Evolutionary conservation across 1,140 invertebrate genomes (phyloP), one percentile per base, ranked within the genome.

Genomic region (Drosophila pachea): DNA sequence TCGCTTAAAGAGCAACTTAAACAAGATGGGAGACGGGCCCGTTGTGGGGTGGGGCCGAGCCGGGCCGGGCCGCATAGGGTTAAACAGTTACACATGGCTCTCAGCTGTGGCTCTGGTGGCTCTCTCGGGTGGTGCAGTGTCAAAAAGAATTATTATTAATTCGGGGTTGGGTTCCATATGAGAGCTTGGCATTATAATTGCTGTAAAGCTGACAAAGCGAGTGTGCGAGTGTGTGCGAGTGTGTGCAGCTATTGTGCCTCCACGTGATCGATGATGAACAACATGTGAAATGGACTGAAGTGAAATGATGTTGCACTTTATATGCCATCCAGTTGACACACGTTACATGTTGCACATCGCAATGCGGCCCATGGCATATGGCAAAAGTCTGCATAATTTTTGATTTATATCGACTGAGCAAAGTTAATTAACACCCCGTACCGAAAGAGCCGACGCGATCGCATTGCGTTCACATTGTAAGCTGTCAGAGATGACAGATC

Each of bases 401-500:
- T 83, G 78, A 83, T 84, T 78, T 84, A 83, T 78, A 73, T 48
- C 43, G 59, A 67, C n/a, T 31, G 70, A 73, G 73, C 33, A 36
- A 40, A 63, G 65, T 77, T 83, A 78, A 84, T 83, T 78, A 76
- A 73, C 79, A 84, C 79, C 68, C 68, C 78, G n/a, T n/a, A 59
- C 35, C 47, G 53, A 16, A 60, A 48, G n/a, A 49, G 4, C n/a
- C n/a, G n/a, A 12, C 35, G 43, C 43, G 68, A 70, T 69, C 67
- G 16, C 22, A 36, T 22, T 16, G 50, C 42, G 36, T 3, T 16
- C 31, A 31, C 56, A 47, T 66, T 86, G 79, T 86, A 68, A 83
- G 59, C 66, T 84, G 81, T 84, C 79, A 86, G 61, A 76, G 61
- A 70, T 84, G 79, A 84, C 76, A 84, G 76, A 86, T 84, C 76